Conservation (phyloP, 2,888 invertebrate genomes). For the Physocephala rufipes region DNA sequence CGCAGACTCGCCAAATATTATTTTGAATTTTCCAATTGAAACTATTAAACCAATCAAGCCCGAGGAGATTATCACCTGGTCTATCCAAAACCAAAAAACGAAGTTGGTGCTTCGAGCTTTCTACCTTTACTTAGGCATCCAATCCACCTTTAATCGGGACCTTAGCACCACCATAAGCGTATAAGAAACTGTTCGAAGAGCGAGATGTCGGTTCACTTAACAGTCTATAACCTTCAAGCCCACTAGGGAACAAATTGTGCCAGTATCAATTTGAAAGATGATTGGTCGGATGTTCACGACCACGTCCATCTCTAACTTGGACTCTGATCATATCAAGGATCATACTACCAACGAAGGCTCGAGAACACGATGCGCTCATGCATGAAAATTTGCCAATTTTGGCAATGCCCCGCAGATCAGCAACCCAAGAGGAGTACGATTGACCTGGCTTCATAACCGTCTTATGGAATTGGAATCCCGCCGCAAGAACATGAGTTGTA, state of each 20-base stretch:
- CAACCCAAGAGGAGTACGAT: background rate
- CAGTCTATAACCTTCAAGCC: background rate
- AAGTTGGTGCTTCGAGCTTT: background rate
- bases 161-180: too few relatives aligned
- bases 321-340: constrained; percentile 19
- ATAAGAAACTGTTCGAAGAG: background rate
- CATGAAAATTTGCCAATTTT: background rate
- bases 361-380: constrained; percentile 10
- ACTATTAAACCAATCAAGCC: constrained; percentile 8
- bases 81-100: background rate
- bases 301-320: too few relatives aligned
- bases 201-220: background rate
- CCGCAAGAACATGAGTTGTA: background rate
- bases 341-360: constrained; percentile 23
- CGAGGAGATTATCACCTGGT: constrained; percentile 10
- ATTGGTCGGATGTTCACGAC: background rate
- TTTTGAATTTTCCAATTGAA: background rate
- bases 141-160: background rate
- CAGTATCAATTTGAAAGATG: background rate
- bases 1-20: background rate
- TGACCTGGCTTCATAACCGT: background rate
- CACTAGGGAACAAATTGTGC: background rate
- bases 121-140: background rate
- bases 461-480: background rate
- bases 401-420: background rate